These are phyloP conservation scores for Synergus gifuensis DNA, from an alignment of 2,888 invertebrate genomes.

Conservation along the genomic window DNA sequence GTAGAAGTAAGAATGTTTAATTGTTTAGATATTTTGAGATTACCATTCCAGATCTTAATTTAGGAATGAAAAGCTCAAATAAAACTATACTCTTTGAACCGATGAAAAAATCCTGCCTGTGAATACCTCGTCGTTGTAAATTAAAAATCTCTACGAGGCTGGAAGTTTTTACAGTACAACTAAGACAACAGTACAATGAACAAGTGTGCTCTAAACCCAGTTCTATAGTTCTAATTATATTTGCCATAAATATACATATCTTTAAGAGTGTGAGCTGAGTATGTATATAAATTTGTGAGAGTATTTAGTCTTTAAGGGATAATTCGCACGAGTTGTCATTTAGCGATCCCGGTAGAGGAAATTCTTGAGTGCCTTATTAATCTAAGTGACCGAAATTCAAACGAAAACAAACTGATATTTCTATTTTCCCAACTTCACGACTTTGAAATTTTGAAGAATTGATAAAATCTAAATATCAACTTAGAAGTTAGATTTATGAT, in stretches of 20 bases:
- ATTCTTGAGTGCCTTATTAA: slow-evolving; percentile 40
- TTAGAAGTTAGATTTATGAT: background rate
- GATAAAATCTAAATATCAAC: background rate
- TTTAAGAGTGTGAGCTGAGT: slow-evolving; percentile 29
- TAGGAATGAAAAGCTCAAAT: background rate
- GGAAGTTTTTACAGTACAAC: slow-evolving; percentile 26
- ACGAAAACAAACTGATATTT: slow-evolving; percentile 17
- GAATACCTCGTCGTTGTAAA: slow-evolving; percentile 2
- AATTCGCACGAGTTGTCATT: background rate
- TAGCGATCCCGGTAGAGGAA: slow-evolving; percentile 29
- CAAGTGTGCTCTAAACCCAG: background rate
- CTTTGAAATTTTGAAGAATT: background rate
- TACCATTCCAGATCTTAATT: background rate
- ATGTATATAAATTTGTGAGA: slow-evolving; percentile 5
- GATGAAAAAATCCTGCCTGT: slow-evolving; percentile 1
- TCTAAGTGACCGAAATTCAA: slow-evolving; percentile 34
- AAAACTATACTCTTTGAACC: background rate
- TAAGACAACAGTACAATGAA: background rate
- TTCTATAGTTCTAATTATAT: background rate
- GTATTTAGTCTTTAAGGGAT: slow-evolving; percentile 22
- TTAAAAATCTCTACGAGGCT: slow-evolving; percentile 5
- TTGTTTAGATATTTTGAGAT: slow-evolving; percentile 2
- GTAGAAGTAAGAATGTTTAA: background rate
- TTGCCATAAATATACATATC: slow-evolving; percentile 50
- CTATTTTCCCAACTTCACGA: slow-evolving; percentile 1